Conservation (phyloP, 2,888 invertebrate species). For the Epicampocera succincta region DNA sequence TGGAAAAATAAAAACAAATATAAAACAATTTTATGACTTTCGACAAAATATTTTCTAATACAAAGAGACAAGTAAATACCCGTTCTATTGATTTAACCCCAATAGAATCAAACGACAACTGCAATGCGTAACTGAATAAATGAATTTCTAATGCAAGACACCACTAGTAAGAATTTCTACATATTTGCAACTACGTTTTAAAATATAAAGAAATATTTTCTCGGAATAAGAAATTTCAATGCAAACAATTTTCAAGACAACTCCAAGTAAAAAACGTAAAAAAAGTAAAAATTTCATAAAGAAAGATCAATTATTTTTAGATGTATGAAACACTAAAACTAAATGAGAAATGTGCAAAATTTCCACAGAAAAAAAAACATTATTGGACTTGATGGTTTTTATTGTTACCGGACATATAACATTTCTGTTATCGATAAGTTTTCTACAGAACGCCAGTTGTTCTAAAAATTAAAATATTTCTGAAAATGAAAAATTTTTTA, state of each 20-base stretch:
- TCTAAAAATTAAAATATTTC: too few relatives aligned
- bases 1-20: conserved; percentile 6
- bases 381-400: too few relatives aligned
- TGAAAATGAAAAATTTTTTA: too few relatives aligned
- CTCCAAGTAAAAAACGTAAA: neutral
- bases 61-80: conserved; percentile 31
- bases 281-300: conserved; percentile 40
- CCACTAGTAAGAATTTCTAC: neutral
- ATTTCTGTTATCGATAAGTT: too few relatives aligned
- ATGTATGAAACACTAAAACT: neutral
- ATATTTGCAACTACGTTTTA: neutral
- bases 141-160: conserved; percentile 58
- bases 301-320: conserved; percentile 23
- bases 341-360: neutral
- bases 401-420: too few relatives aligned
- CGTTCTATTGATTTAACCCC: conserved; percentile 57
- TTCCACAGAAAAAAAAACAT: neutral
- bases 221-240: neutral
- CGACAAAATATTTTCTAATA: conserved; percentile 44
- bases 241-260: neutral
- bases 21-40: conserved; percentile 52
- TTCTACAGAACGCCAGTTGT: too few relatives aligned
- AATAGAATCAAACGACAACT: conserved; percentile 56
- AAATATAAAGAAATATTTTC: conserved; percentile 16
- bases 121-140: conserved; percentile 67